A percentile compares a stretch with the other conserved stretches of the same genome.
These are phyloP conservation scores for Hemicrepidius hirtus DNA, from an alignment of 2,888 invertebrate genomes.

Conservation along the genomic window DNA sequence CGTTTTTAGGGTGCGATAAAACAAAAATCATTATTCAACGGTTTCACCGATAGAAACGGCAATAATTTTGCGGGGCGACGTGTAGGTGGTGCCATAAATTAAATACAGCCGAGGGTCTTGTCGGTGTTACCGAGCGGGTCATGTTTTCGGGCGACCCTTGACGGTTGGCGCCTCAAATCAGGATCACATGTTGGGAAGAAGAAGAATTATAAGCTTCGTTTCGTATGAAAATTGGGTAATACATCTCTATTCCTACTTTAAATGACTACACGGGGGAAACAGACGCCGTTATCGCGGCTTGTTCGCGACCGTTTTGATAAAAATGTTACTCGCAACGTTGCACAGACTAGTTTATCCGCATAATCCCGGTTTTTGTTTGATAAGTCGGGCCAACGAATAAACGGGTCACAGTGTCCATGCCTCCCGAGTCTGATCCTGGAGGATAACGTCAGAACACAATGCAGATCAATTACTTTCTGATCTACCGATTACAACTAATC, in stretches of 20 bases:
- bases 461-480: conserved; percentile 69
- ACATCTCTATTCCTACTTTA: conserved; percentile 39
- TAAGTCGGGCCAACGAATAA: conserved; percentile 57
- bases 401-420: conserved; percentile 54
- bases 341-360: conserved; percentile 33
- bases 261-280: conserved; percentile 34
- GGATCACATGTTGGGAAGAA: conserved; percentile 58
- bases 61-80: conserved; percentile 63
- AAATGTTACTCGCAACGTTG: conserved; percentile 31
- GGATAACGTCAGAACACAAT: conserved; percentile 64
- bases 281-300: conserved; percentile 38
- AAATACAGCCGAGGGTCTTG: conserved; percentile 64
- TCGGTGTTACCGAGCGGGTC: conserved; percentile 60
- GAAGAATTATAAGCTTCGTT: conserved; percentile 53
- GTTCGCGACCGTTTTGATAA: conserved; percentile 40
- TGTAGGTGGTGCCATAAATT: conserved; percentile 64
- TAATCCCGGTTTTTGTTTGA: conserved; percentile 53
- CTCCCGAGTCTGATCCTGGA: conserved; percentile 51
- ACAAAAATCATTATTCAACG: conserved; percentile 65
- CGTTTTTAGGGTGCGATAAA: conserved; percentile 61
- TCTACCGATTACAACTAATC: conserved; percentile 67
- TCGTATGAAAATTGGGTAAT: conserved; percentile 47
- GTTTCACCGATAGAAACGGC: conserved; percentile 62
- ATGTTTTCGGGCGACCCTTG: conserved; percentile 61
- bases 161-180: conserved; percentile 62